Evolutionary conservation across 2,888 invertebrate genomes (phyloP), one percentile per base, ranked within the genome.

Genomic region (Rosalia funebris): DNA sequence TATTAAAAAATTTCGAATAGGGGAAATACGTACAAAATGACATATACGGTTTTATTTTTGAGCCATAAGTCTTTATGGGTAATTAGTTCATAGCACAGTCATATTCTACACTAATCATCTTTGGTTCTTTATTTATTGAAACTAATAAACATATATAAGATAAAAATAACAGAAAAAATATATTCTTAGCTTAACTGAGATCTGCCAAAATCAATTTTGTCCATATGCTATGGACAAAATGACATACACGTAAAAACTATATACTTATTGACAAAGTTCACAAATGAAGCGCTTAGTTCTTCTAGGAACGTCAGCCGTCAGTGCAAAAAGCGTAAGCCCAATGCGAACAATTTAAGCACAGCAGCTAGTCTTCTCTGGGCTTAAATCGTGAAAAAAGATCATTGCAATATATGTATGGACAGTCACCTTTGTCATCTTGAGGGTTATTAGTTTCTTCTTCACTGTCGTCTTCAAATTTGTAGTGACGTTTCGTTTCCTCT

Each of bases 151-250:
- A 42, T 42, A 14, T 15, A 14, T 14, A 16, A 16, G 4, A 42
- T 14, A 16, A 42, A 42, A 10, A 42, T 42, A 42, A 42, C 42
- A 5, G n/a, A n/a, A n/a, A n/a, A n/a, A n/a, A n/a, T n/a, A n/a
- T n/a, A n/a, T n/a, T n/a, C n/a, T n/a, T n/a, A n/a, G n/a, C n/a
- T n/a, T n/a, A n/a, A n/a, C n/a, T n/a, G n/a, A n/a, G n/a, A n/a
- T n/a, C 25, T 5, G 25, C 25, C 25, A 25, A 25, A 25, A 42
- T 14, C 16, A 7, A 42, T 16, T 14, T 15, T 14, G 14, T 10
- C 42, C 42, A 14, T 42, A 42, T 42, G 16, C 14, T 42, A 42
- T 16, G 42, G 42, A 42, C 42, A 42, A 42, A 42, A 42, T 42
- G 42, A 15, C 42, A 25, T 25, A 25, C 25, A 25, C 25, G 25